Base-by-base conservation (phyloP, 1,140 invertebrate species). In the Trachymyrmex cornetzi region DNA sequence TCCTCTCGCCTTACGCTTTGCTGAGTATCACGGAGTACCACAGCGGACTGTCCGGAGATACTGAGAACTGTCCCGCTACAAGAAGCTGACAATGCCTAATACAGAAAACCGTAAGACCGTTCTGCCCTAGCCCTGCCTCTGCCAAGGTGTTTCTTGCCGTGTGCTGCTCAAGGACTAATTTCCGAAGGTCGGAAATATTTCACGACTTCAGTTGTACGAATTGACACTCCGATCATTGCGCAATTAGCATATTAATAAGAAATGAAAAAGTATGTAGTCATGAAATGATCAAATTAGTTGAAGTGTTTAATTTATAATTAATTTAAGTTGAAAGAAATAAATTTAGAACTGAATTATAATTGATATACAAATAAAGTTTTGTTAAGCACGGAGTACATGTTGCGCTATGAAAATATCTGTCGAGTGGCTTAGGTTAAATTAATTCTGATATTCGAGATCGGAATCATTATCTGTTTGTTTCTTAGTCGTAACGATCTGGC, bases 31-130 rank as follows among this genome's bases (percentile, higher is more conserved):
- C 0, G 61, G 88, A 86, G 86, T 64, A 48, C 57, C 79, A 69
- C 67, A 79, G 61, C 85, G 63, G 75, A 72, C 57, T 63, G 86
- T 57, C 82, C 61, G 63, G 61, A 77, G 86, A 90, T 94, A 93
- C 94, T 87, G 57, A 87, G 93, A 94, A 94, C 91, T 88, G 86
- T 81, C 24, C 63, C 77, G 34, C 61, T 67, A 71, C 91, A 95
- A 94, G 93, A 95, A 95, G 93, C 86, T 34, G 85, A 89, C 91
- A 91, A 91, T 92, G 81, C 94, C 94, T 95, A 95, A 95, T 95
- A 95, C 93, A 95, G 94, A 93, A 93, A 94, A 93, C 93, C 89
- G 91, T 94, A 92, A 90, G 90, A 87, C 87, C 48, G 87, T 90
- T 77, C 82, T 88, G 80, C 81, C 75, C 57, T 89, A 81, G 88